Evolutionary conservation across 1,140 invertebrate genomes (phyloP).

Genomic region (Calliopsis andreniformis): DNA sequence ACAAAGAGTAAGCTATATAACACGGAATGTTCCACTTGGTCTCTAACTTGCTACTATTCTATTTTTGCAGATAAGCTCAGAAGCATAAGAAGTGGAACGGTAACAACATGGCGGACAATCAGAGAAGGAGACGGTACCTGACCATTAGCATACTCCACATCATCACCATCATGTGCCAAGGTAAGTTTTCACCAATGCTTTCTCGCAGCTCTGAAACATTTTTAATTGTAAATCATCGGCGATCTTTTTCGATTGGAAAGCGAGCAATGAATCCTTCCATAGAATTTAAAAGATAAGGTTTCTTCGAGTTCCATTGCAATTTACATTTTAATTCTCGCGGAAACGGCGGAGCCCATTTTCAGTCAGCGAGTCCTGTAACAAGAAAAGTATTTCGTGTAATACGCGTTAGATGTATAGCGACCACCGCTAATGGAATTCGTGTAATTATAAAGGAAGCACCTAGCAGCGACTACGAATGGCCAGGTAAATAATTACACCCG

Average conservation of each 20-base stretch:
- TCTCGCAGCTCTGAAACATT: not conserved
- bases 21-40: too few relatives aligned
- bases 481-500: slow-evolving; percentile 28
- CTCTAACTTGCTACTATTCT: not conserved
- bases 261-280: not conserved
- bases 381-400: slow-evolving; percentile 27
- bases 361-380: not conserved
- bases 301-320: not conserved
- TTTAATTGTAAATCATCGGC: too few relatives aligned
- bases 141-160: slow-evolving; percentile 79
- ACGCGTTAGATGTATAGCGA: slow-evolving; percentile 7
- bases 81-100: slow-evolving; percentile 40
- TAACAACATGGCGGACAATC: slow-evolving; percentile 73
- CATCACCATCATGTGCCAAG: slow-evolving; percentile 80
- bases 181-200: slow-evolving; percentile 51
- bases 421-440: slow-evolving; percentile 32
- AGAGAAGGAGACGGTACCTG: slow-evolving; percentile 75
- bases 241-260: not conserved
- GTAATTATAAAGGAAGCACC: slow-evolving; percentile 35
- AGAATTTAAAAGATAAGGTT: not conserved
- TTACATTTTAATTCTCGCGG: slow-evolving; percentile 1
- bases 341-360: slow-evolving; percentile 1
- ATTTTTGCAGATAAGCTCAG: slow-evolving; percentile 54
- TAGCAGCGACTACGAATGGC: slow-evolving; percentile 6
- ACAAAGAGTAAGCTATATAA: too few relatives aligned